phyloP scores from a whole-genome alignment of 2,113 vertebrate species.

The Lepidothrix coronata region DNA sequence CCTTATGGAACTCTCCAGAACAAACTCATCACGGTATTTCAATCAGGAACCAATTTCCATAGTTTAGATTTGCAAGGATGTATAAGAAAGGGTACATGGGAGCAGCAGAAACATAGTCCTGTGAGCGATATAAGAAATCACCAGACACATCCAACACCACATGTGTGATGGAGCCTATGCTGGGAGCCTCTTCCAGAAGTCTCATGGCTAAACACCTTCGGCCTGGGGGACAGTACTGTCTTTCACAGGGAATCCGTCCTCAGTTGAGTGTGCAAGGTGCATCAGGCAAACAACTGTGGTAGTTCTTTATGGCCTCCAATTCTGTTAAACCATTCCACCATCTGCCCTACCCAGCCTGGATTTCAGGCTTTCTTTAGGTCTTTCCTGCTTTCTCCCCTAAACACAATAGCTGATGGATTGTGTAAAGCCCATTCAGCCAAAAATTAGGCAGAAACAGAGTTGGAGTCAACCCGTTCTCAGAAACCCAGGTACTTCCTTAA shows the following conservation, averaged over 20 bases:
- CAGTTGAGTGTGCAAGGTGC: background rate
- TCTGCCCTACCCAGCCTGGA: background rate
- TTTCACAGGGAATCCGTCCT: accelerated
- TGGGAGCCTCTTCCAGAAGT: background rate
- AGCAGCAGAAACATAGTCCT: background rate
- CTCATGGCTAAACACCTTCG: accelerated
- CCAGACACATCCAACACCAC: accelerated
- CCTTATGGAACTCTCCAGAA: background rate
- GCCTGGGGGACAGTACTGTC: accelerated
- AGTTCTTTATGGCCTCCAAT: background rate
- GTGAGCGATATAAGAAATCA: accelerated
- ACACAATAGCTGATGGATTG: background rate
- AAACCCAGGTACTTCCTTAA: background rate
- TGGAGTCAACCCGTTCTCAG: background rate
- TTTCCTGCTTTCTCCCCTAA: background rate
- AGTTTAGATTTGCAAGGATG: background rate
- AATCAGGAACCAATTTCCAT: background rate
- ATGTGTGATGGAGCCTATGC: accelerated
- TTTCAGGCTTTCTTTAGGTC: background rate
- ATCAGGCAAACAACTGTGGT: background rate
- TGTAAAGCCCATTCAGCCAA: background rate
- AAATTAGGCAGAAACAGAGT: background rate
- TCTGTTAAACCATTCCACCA: background rate
- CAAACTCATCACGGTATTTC: background rate
- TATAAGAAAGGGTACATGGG: no score